phyloP scores from a whole-genome alignment of 2,797 vertebrate genomes.

The Chrysocyon brachyurus region DNA sequence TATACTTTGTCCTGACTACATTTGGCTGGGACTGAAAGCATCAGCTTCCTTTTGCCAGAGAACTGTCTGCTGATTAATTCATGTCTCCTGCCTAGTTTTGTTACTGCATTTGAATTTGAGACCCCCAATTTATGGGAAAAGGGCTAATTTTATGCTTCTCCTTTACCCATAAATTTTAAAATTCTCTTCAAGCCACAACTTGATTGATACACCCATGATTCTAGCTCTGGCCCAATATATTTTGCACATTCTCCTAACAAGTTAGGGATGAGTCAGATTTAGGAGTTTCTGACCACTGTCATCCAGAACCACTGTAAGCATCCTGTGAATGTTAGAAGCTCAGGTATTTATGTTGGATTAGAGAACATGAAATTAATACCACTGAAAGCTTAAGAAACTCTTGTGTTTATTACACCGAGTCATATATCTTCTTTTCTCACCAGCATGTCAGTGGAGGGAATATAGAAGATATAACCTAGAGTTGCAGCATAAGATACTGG shows the following conservation, averaged over 20 bases:
- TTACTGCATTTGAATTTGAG: conserved; percentile 12
- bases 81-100: not conserved
- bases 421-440: not conserved
- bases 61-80: not conserved
- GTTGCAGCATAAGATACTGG: not conserved
- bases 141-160: not conserved
- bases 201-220: not conserved
- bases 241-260: not conserved
- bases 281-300: not conserved
- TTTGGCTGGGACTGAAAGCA: not conserved
- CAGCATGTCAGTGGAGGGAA: not conserved
- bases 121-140: not conserved
- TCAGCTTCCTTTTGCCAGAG: not conserved
- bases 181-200: not conserved
- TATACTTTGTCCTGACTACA: not conserved
- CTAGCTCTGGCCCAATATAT: not conserved
- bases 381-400: not conserved
- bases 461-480: not conserved
- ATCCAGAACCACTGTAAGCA: not conserved
- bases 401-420: not conserved
- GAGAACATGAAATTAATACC: not conserved
- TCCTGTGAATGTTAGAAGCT: not conserved
- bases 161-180: not conserved
- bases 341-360: not conserved
- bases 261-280: not conserved